Percentiles rank a stretch among this genome's conserved stretches.
These are phyloP conservation scores for Arion vulgaris DNA, from an alignment of 1,140 invertebrate genomes.

Conservation along the genomic window DNA sequence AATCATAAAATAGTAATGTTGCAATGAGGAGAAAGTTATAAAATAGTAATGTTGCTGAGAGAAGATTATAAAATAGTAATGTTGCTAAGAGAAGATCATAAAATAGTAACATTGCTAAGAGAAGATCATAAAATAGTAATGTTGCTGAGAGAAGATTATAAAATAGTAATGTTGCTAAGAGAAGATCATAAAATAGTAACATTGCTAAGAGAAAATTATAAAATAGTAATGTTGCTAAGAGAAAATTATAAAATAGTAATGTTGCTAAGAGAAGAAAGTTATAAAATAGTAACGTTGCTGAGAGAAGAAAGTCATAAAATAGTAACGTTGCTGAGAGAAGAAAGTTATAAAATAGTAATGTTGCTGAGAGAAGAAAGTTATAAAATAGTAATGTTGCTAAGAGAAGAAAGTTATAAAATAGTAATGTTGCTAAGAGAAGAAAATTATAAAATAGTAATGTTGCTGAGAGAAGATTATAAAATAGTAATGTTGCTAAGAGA, in stretches of 20 bases:
- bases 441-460: conserved; percentile 44
- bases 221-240: background rate
- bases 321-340: background rate
- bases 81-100: conserved; percentile 41
- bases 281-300: conserved; percentile 36
- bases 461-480: conserved; percentile 42
- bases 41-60: background rate
- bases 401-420: conserved; percentile 46
- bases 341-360: conserved; percentile 45
- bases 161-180: background rate
- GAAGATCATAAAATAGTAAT: conserved; percentile 42
- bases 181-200: conserved; percentile 41
- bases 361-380: conserved; percentile 39
- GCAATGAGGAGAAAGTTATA: conserved; percentile 43
- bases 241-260: conserved; percentile 42
- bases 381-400: background rate
- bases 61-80: conserved; percentile 39
- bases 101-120: background rate
- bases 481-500: background rate
- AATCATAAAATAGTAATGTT: conserved; percentile 42
- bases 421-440: background rate
- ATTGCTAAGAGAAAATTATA: conserved; percentile 41
- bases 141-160: conserved; percentile 41
- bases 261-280: background rate
- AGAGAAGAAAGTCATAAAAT: conserved; percentile 47